Percentiles rank a stretch among this genome's conserved stretches.
These are phyloP conservation scores for Heliocidaris tuberculata DNA, from an alignment of 35 echinoderm and acorn worm genomes.

Conservation along the genomic window DNA sequence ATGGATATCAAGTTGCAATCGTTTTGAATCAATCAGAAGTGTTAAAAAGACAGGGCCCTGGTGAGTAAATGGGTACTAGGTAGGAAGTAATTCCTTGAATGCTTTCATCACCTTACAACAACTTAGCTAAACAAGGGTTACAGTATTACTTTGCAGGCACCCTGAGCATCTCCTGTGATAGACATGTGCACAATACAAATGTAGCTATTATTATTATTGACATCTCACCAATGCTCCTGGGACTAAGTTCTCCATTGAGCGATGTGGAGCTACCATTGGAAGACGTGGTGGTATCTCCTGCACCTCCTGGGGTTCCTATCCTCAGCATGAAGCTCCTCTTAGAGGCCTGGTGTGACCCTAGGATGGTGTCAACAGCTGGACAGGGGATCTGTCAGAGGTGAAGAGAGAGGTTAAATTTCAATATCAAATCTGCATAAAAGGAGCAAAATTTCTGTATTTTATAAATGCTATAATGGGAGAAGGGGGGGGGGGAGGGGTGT, in stretches of 20 bases:
- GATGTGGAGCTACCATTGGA: slow-evolving; percentile 7
- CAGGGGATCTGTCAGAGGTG: slow-evolving; percentile 40
- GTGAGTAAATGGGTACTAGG: too few relatives aligned
- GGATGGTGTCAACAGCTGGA: slow-evolving; percentile 54
- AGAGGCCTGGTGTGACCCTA: slow-evolving; percentile 21
- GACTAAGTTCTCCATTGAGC: slow-evolving; percentile 1
- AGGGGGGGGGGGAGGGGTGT: not conserved
- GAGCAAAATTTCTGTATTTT: not conserved
- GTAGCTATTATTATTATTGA: too few relatives aligned
- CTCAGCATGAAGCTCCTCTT: slow-evolving; percentile 45
- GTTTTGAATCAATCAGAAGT: too few relatives aligned
- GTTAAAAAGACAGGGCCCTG: too few relatives aligned
- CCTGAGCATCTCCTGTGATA: too few relatives aligned
- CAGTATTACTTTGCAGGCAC: too few relatives aligned
- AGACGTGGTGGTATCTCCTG: not conserved
- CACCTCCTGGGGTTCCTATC: slow-evolving; percentile 12
- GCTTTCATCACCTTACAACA: too few relatives aligned
- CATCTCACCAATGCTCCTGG: not conserved
- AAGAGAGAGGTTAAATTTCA: not conserved
- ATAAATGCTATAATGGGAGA: not conserved
- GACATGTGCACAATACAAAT: too few relatives aligned
- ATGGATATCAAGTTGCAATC: too few relatives aligned
- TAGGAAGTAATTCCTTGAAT: too few relatives aligned
- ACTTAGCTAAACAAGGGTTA: too few relatives aligned
- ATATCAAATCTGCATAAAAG: too few relatives aligned